phyloP scores from a whole-genome alignment of 1,140 invertebrate genomes.

The Thalassaphorura encarpata region DNA sequence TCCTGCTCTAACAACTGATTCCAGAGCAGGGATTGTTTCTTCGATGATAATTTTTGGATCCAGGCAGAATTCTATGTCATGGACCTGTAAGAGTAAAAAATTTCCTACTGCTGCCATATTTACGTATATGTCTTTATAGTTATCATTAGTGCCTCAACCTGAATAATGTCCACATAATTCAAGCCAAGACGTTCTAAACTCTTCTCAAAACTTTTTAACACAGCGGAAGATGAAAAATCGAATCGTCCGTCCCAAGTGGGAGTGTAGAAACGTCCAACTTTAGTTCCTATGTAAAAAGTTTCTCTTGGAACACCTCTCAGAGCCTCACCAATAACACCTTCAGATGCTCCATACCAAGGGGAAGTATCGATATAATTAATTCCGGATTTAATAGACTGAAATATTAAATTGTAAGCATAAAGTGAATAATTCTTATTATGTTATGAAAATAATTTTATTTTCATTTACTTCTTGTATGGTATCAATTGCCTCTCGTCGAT shows the following conservation, averaged over 20 bases:
- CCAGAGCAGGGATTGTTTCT: slow-evolving; percentile 40
- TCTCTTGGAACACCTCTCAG: slow-evolving; percentile 64
- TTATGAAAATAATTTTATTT: too few relatives aligned
- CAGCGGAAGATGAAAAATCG: slow-evolving; percentile 70
- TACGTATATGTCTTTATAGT: neutral
- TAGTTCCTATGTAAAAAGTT: slow-evolving; percentile 85
- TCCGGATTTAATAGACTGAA: slow-evolving; percentile 56
- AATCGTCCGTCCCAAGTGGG: slow-evolving; percentile 64
- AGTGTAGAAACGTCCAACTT: slow-evolving; percentile 68
- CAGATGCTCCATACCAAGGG: slow-evolving; percentile 61
- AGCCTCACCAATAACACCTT: slow-evolving; percentile 71
- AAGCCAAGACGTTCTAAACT: slow-evolving; percentile 64
- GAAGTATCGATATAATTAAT: slow-evolving; percentile 83
- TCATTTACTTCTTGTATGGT: slow-evolving; percentile 47
- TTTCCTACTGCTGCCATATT: neutral
- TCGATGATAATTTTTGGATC: slow-evolving; percentile 63
- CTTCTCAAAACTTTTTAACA: slow-evolving; percentile 59
- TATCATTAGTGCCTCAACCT: too few relatives aligned
- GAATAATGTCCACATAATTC: slow-evolving; percentile 79
- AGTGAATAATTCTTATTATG: neutral
- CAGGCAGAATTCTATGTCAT: slow-evolving; percentile 83
- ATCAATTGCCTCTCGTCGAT: slow-evolving; percentile 53
- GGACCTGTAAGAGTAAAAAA: too few relatives aligned
- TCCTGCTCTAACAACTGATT: slow-evolving; percentile 49
- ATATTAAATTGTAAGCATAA: neutral